A percentile compares a stretch with the other conserved stretches of the same genome.
These are phyloP conservation scores for Porites cylindrica DNA, from an alignment of 92 coral and sea anemone species.

Conservation along the genomic window DNA sequence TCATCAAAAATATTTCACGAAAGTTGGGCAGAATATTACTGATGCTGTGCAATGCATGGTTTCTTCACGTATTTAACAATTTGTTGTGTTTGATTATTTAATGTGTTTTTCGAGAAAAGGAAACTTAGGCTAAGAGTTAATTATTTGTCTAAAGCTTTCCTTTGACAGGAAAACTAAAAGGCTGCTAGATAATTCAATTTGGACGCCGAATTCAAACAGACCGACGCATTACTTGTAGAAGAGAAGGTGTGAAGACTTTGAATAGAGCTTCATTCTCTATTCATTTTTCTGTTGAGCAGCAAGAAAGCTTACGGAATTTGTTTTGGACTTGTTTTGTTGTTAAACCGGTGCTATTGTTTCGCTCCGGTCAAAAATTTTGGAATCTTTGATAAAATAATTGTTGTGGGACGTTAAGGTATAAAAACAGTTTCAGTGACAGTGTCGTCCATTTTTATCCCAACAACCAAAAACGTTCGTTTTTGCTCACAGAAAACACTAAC, in stretches of 20 bases:
- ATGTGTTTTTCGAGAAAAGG: conserved; percentile 23
- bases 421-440: not conserved
- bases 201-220: conserved; percentile 24
- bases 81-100: conserved; percentile 24
- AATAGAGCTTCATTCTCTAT: conserved; percentile 22
- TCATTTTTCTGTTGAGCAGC: conserved; percentile 19
- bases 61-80: conserved; percentile 10
- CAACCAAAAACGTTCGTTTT: conserved; percentile 1
- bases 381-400: conserved; percentile 1
- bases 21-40: not conserved
- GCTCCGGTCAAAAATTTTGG: not conserved
- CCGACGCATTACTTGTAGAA: conserved; percentile 18
- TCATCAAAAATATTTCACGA: not conserved
- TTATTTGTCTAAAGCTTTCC: conserved; percentile 7
- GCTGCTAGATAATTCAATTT: conserved; percentile 20
- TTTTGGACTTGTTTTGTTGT: conserved; percentile 14
- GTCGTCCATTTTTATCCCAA: not conserved
- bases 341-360: conserved; percentile 16
- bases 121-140: not conserved
- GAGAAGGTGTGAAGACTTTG: conserved; percentile 12
- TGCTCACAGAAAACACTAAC: not conserved
- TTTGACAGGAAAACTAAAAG: conserved; percentile 17
- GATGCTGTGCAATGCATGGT: not conserved
- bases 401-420: not conserved
- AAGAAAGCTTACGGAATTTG: conserved; percentile 15